Evolutionary conservation across 2,113 vertebrate genomes (phyloP).

Genomic region (Leucoraja erinaceus): DNA sequence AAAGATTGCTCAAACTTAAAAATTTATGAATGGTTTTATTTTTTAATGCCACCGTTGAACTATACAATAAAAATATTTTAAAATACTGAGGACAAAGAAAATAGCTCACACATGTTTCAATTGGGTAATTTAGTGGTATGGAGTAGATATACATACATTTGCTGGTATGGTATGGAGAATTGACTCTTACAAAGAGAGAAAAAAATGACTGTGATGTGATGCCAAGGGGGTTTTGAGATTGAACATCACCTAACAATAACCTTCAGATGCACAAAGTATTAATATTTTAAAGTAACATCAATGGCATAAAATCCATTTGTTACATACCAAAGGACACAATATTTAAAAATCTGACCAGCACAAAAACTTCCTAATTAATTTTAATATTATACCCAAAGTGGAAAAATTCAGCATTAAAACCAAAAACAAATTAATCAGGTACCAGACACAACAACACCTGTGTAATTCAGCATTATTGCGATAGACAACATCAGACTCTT

Average conservation of each 20-base stretch:
- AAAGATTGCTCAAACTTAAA: background rate
- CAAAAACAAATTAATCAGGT: background rate
- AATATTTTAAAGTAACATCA: background rate
- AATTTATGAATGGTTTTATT: background rate
- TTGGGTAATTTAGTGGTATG: background rate
- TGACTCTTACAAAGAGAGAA: background rate
- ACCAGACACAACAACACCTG: background rate
- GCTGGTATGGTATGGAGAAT: background rate
- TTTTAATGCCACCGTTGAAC: background rate
- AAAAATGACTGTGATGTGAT: background rate
- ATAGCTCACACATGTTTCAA: background rate
- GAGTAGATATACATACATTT: background rate
- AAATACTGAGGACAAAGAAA: background rate
- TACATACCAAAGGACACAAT: background rate
- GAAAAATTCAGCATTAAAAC: constrained; percentile 3
- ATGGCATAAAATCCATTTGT: background rate
- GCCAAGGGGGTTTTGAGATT: background rate
- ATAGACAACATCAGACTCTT: background rate
- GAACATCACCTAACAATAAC: background rate
- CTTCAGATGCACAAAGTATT: background rate
- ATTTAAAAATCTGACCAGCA: background rate
- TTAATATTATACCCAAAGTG: background rate
- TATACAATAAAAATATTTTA: background rate
- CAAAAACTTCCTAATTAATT: background rate
- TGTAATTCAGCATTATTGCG: background rate